These are phyloP conservation scores for Coracias cyanogaster DNA, from an alignment of 2,797 vertebrate species.

Conservation along the genomic window DNA sequence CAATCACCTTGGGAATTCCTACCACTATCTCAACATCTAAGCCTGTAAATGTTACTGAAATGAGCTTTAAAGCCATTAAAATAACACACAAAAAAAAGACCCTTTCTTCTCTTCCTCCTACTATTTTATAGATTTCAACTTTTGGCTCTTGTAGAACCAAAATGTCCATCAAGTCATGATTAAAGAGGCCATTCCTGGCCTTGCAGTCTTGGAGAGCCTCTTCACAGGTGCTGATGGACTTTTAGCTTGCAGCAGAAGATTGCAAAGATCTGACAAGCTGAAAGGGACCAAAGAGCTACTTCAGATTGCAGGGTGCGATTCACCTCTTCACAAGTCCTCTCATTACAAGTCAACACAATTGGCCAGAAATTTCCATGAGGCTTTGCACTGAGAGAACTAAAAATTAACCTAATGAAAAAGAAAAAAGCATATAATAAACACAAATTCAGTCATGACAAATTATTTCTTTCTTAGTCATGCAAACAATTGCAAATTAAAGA, in stretches of 20 bases:
- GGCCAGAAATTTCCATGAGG: not conserved
- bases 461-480: not conserved
- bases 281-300: not conserved
- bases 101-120: not conserved
- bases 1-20: not conserved
- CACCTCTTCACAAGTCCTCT: not conserved
- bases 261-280: not conserved
- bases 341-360: not conserved
- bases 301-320: not conserved
- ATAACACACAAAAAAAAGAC: accelerated
- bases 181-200: not conserved
- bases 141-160: not conserved
- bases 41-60: not conserved
- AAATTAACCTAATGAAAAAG: not conserved
- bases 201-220: not conserved
- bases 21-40: not conserved
- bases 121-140: not conserved
- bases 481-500: not conserved
- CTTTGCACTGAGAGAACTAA: not conserved
- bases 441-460: not conserved
- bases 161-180: not conserved
- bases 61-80: not conserved
- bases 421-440: not conserved
- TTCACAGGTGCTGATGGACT: not conserved
- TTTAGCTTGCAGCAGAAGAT: not conserved